Percentiles rank a stretch among this genome's conserved stretches.
phyloP scores from a whole-genome alignment of 2,797 vertebrate species.

The Diplodus puntazzo region DNA sequence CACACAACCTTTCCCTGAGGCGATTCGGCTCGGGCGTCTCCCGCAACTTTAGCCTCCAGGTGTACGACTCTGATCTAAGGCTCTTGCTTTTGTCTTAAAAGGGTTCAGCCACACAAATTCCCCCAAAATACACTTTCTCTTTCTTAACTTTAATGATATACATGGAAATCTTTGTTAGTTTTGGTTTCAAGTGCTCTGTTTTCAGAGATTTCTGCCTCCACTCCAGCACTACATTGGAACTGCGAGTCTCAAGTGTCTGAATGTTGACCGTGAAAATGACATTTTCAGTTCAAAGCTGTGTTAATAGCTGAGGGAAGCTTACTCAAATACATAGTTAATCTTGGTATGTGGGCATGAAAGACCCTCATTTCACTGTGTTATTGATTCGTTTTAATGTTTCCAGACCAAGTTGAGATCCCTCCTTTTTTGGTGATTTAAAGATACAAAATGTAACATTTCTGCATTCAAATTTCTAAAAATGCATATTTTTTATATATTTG shows the following conservation, averaged over 20 bases:
- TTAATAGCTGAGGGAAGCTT: slow-evolving; percentile 3
- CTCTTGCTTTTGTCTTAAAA: neutral
- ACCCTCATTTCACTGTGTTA: neutral
- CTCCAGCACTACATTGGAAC: neutral
- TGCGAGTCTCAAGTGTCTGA: neutral
- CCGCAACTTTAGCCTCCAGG: slow-evolving; percentile 11
- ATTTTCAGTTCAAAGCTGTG: neutral
- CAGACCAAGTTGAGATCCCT: neutral
- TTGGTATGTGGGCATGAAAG: neutral
- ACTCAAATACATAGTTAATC: neutral
- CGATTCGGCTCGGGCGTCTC: slow-evolving; percentile 27
- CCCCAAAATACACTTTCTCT: too few relatives aligned
- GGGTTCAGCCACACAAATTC: too few relatives aligned
- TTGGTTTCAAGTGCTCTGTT: neutral
- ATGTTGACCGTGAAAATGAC: neutral
- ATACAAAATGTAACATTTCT: too few relatives aligned
- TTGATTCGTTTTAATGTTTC: neutral
- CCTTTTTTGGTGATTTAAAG: neutral
- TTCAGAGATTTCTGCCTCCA: neutral
- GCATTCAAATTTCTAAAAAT: too few relatives aligned
- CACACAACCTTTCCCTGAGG: slow-evolving; percentile 23
- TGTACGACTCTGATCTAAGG: slow-evolving; percentile 4
- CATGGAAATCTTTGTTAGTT: neutral
- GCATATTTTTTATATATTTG: too few relatives aligned
- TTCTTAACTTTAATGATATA: neutral